Base-by-base conservation (phyloP, 2,113 vertebrate species). In the Gila orcuttii region DNA sequence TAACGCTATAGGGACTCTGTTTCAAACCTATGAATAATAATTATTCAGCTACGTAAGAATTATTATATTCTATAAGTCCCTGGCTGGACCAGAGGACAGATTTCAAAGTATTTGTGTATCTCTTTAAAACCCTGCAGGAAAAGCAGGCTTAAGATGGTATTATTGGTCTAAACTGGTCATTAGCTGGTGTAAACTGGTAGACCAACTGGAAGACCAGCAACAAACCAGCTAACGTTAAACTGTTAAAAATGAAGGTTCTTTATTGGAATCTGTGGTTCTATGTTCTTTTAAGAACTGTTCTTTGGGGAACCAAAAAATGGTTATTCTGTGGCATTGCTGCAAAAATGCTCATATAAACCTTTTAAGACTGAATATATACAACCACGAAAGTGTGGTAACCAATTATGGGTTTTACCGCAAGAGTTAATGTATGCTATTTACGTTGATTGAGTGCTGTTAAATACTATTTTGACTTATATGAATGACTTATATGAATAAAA, bases 11-110 rank as follows among this genome's bases (percentile, higher is more conserved):
- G 80, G 73, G 45, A 86, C 86, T 82, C 81, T 83, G 81, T 69
- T 13, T 84, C 13, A 78, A 68, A 84, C 82, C 82, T 73, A 84
- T 87, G 86, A 87, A 87, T 87, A 87, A 87, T 87, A 87, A 31
- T 87, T 87, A 87, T 87, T 87, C 86, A 87, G 33, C 50, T 71
- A 78, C 62, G 86, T 87, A 87, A 87, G 86, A 87, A 84, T 87
- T 83, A 68, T 84, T 84, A 50, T 25, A 87, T 87, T 87, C 86
- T 87, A 21, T 50, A 55, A 17, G 60, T 33, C 62, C 50, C 64
- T 84, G 86, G 86, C 86, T 84, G 86, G 86, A 84, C 73, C 86
- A 79, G 39, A 55, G 69, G 59, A 6, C 47, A 59, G 7, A n/a
- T 69, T 68, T 23, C 13, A 52, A 68, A 50, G 42, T 68, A 31